phyloP scores from a whole-genome alignment of 2,797 vertebrate genomes.

The Tarsius wallacei region DNA sequence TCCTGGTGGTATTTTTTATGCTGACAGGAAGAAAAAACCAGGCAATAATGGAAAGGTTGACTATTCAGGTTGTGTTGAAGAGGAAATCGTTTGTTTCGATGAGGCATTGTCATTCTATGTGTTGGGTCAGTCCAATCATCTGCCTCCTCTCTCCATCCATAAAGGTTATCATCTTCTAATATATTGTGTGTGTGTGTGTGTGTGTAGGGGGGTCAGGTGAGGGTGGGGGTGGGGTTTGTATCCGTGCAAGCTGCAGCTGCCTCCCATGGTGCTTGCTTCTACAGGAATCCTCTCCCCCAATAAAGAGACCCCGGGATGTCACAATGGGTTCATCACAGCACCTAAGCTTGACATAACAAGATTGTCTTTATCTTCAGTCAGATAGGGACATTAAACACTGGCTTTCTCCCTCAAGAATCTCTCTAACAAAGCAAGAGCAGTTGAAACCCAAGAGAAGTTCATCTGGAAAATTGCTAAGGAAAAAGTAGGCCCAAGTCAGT shows the following conservation, averaged over 20 bases:
- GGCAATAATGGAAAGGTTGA: conserved; percentile 69
- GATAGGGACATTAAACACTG: background rate
- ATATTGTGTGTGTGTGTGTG: background rate
- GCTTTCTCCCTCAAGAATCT: conserved; percentile 15
- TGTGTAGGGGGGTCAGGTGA: no score
- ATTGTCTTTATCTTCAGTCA: conserved; percentile 2
- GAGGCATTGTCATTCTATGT: conserved; percentile 41
- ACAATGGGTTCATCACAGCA: background rate
- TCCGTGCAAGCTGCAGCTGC: background rate
- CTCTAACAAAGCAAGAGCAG: conserved; percentile 38
- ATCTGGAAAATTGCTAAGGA: conserved; percentile 36
- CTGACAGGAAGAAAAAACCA: conserved; percentile 73
- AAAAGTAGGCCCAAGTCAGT: conserved; percentile 14
- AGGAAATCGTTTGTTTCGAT: conserved; percentile 71
- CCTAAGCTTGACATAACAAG: background rate
- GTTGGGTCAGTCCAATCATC: conserved; percentile 1
- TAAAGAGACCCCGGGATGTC: background rate
- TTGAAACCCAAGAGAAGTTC: background rate
- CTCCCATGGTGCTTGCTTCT: background rate
- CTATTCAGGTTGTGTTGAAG: background rate
- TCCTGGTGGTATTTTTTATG: conserved; percentile 64
- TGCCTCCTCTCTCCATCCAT: background rate
- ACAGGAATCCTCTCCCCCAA: no score
- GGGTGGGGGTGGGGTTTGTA: background rate
- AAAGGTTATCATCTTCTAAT: conserved; percentile 39